Conservation (phyloP, 92 coral and sea anemone species). For the Palythoa grandis region DNA sequence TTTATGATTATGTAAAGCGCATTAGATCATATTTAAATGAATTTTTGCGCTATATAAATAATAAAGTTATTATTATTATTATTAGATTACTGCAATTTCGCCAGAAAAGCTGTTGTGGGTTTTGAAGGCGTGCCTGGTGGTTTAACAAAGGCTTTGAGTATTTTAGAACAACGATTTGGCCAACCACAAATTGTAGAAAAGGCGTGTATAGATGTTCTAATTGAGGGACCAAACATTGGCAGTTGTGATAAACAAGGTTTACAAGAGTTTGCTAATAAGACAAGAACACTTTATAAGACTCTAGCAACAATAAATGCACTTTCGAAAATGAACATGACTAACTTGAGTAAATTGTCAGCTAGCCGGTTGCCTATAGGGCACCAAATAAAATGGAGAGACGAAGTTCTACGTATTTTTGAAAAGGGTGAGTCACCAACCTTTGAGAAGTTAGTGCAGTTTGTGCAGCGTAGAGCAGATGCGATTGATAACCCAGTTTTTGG, state of each 20-base stretch:
- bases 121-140: constrained; percentile 6
- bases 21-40: no score
- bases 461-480: background rate
- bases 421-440: background rate
- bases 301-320: constrained; percentile 55
- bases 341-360: constrained; percentile 57
- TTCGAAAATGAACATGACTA: constrained; percentile 57
- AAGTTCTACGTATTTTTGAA: background rate
- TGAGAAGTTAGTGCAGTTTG: background rate
- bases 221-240: constrained; percentile 52
- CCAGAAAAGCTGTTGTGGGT: constrained; percentile 49
- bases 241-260: constrained; percentile 44
- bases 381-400: background rate
- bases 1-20: no score
- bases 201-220: constrained; percentile 50
- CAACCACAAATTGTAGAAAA: constrained; percentile 52
- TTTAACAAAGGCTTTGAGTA: constrained; percentile 32
- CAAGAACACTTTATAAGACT: constrained; percentile 32
- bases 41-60: no score
- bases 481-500: constrained; percentile 3
- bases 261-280: background rate
- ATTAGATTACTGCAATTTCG: constrained; percentile 45
- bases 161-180: constrained; percentile 56
- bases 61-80: no score
- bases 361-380: constrained; percentile 49